These are phyloP conservation scores for Halcyon leucocephala DNA, from an alignment of 2,797 vertebrate genomes.

Conservation along the genomic window DNA sequence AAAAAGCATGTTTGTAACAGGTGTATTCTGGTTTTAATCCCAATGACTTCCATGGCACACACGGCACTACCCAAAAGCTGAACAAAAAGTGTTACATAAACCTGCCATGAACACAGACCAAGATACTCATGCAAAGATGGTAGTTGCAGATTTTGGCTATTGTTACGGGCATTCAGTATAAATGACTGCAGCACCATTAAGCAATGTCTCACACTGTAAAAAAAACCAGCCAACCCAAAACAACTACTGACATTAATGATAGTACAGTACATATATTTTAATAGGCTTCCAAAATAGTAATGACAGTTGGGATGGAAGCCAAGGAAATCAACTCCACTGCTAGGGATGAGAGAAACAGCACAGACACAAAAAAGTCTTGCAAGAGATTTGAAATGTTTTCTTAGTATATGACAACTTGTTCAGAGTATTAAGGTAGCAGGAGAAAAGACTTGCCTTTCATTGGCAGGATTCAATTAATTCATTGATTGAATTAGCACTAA, in stretches of 20 bases:
- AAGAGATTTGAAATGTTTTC: background rate
- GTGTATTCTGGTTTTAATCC: background rate
- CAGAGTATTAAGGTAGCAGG: background rate
- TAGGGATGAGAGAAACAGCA: background rate
- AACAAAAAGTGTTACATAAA: background rate
- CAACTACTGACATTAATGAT: background rate
- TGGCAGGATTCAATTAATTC: background rate
- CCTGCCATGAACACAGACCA: background rate
- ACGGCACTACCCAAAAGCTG: background rate
- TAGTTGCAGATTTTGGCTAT: background rate
- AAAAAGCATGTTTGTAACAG: background rate
- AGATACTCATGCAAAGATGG: rapidly evolving
- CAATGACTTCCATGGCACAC: background rate
- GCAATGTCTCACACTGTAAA: background rate
- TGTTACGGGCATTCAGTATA: background rate
- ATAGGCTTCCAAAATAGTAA: background rate
- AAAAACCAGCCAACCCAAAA: background rate
- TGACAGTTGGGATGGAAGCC: background rate
- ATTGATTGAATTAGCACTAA: background rate
- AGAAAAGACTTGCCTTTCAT: background rate
- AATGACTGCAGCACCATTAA: background rate
- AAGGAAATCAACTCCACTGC: background rate
- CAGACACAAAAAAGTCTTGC: background rate
- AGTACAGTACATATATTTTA: background rate
- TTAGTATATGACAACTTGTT: no score